Conservation (phyloP, 2,113 vertebrate genomes). For the Dasyprocta punctata region DNA sequence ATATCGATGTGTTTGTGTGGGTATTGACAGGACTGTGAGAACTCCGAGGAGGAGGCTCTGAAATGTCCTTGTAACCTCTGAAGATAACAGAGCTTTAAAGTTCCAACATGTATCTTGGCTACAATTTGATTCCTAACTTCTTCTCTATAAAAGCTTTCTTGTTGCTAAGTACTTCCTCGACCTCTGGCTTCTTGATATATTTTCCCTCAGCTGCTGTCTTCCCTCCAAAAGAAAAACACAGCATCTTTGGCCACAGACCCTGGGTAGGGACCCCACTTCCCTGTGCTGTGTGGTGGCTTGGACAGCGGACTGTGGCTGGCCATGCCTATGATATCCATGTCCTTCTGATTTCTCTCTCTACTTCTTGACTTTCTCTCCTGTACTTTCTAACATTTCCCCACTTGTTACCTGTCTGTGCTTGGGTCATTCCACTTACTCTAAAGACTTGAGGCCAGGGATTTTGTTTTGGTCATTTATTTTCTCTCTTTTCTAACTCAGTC, state of each 20-base stretch:
- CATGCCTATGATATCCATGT: neutral
- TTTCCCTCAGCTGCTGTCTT: neutral
- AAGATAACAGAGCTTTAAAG: slow-evolving; percentile 51
- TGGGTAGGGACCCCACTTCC: neutral
- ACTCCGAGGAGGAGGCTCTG: slow-evolving; percentile 53
- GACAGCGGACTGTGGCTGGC: neutral
- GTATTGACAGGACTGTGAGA: slow-evolving; percentile 66
- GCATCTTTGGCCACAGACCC: neutral
- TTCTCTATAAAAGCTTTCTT: neutral
- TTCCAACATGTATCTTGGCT: slow-evolving; percentile 1
- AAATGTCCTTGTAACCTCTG: neutral
- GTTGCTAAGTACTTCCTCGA: neutral
- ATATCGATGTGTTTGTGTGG: slow-evolving; percentile 29
- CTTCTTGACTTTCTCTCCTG: neutral
- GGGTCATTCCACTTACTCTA: neutral
- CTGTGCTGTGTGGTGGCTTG: neutral
- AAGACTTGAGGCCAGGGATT: neutral
- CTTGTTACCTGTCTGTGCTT: neutral
- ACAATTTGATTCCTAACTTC: neutral
- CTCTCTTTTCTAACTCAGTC: neutral
- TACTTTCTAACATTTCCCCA: neutral
- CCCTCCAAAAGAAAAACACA: neutral
- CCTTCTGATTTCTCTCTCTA: neutral
- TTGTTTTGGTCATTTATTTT: neutral
- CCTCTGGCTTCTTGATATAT: neutral